Evolutionary conservation across 1,140 invertebrate genomes (phyloP).

Genomic region (Subanguina moxae): DNA sequence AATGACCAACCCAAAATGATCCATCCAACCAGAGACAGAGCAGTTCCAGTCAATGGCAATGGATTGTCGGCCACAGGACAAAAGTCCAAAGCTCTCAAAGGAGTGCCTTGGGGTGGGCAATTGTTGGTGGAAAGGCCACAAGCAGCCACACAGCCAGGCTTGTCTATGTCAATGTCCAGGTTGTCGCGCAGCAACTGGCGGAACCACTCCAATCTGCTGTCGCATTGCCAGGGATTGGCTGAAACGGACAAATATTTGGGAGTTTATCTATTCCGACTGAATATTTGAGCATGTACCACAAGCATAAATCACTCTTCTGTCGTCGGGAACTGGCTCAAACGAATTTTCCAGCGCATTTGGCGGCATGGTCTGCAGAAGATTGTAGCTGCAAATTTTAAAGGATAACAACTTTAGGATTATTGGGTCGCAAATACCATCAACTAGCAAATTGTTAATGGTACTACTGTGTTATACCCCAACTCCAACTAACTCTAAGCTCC

Average conservation of each 20-base stretch:
- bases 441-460: no score
- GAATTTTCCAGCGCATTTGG: conserved; percentile 49
- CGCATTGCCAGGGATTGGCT: conserved; percentile 58
- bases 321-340: conserved; percentile 54
- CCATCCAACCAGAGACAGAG: conserved; percentile 56
- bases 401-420: no score
- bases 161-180: conserved; percentile 59
- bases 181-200: conserved; percentile 55
- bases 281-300: conserved; percentile 42
- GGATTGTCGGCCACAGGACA: conserved; percentile 41
- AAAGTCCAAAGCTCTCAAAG: conserved; percentile 45
- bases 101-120: conserved; percentile 54
- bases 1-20: conserved; percentile 53
- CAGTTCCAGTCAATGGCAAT: conserved; percentile 47
- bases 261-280: no score
- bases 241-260: conserved; percentile 19
- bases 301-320: conserved; percentile 57
- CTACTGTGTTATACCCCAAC: no score
- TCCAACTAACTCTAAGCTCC: no score
- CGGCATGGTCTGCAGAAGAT: conserved; percentile 58
- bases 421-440: no score
- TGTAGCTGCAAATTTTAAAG: conserved; percentile 45
- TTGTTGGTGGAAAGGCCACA: conserved; percentile 47
- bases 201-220: conserved; percentile 57
- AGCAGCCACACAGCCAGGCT: conserved; percentile 54